Conservation (phyloP, 2,797 vertebrate species). For the Silurus aristotelis region DNA sequence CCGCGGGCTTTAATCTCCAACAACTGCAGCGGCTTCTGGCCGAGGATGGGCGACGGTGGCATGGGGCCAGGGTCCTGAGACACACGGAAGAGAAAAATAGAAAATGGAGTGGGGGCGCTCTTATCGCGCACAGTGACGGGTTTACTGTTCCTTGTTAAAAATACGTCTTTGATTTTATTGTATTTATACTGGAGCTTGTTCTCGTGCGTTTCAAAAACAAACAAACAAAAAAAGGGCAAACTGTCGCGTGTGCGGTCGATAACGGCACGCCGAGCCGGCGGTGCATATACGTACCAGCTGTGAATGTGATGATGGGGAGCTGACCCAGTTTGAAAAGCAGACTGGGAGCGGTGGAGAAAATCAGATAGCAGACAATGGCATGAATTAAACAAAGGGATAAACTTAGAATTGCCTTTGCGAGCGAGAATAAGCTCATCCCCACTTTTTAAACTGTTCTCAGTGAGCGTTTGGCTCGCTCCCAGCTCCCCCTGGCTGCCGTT, state of each 20-base stretch:
- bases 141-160: too few species aligned
- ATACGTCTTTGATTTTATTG: too few species aligned
- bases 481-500: background rate
- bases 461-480: background rate
- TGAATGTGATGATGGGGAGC: slow-evolving; percentile 28
- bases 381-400: background rate
- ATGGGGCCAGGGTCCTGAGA: slow-evolving; percentile 87
- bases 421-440: background rate
- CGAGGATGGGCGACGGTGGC: slow-evolving; percentile 85
- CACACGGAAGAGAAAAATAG: background rate
- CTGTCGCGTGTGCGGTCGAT: background rate
- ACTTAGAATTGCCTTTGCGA: background rate
- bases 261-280: background rate
- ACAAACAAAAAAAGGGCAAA: too few species aligned
- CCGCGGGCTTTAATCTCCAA: slow-evolving; percentile 91
- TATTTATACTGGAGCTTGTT: background rate
- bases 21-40: slow-evolving; percentile 88
- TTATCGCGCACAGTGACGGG: too few species aligned
- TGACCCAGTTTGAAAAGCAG: slow-evolving; percentile 52
- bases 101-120: background rate
- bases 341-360: slow-evolving; percentile 15
- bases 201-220: background rate
- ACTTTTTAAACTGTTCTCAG: background rate
- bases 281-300: slow-evolving; percentile 1
- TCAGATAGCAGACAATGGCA: background rate